A percentile compares a stretch with the other conserved stretches of the same genome.
phyloP scores from a whole-genome alignment of 1,140 invertebrate species.

The Drosophila tsacasi region DNA sequence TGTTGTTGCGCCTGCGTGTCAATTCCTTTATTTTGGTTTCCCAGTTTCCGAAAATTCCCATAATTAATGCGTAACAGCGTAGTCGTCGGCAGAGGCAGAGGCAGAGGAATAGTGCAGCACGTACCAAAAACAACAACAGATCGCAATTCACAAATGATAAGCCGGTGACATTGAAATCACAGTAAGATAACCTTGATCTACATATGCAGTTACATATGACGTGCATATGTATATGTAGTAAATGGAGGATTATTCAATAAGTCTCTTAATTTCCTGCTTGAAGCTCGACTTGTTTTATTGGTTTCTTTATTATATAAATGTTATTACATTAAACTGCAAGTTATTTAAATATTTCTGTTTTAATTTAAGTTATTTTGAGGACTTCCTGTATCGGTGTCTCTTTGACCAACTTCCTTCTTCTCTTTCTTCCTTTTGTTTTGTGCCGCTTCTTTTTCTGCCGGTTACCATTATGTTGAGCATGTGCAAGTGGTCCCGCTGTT shows the following conservation, averaged over 20 bases:
- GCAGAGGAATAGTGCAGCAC: slow-evolving; percentile 35
- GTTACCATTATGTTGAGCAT: slow-evolving; percentile 45
- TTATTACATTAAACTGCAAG: neutral
- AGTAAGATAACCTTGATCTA: slow-evolving; percentile 39
- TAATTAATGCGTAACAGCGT: slow-evolving; percentile 73
- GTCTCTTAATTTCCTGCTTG: neutral
- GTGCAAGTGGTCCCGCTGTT: slow-evolving; percentile 45
- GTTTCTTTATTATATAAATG: neutral
- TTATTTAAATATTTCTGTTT: neutral
- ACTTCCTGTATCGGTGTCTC: slow-evolving; percentile 12
- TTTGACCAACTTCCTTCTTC: slow-evolving; percentile 6
- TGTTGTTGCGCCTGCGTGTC: slow-evolving; percentile 29
- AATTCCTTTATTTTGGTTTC: slow-evolving; percentile 16
- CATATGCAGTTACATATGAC: slow-evolving; percentile 5
- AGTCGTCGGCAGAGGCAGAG: slow-evolving; percentile 16
- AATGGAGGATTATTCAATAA: neutral
- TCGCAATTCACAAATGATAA: slow-evolving; percentile 19
- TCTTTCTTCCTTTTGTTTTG: slow-evolving; percentile 1
- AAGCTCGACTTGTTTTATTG: neutral
- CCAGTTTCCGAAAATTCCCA: slow-evolving; percentile 59
- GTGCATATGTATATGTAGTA: neutral
- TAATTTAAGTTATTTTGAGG: slow-evolving; percentile 1
- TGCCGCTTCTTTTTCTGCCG: slow-evolving; percentile 3
- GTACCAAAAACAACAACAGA: slow-evolving; percentile 31
- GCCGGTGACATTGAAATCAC: slow-evolving; percentile 41